These are phyloP conservation scores for Synanthedon formicaeformis DNA, from an alignment of 2,888 invertebrate genomes.

Conservation along the genomic window DNA sequence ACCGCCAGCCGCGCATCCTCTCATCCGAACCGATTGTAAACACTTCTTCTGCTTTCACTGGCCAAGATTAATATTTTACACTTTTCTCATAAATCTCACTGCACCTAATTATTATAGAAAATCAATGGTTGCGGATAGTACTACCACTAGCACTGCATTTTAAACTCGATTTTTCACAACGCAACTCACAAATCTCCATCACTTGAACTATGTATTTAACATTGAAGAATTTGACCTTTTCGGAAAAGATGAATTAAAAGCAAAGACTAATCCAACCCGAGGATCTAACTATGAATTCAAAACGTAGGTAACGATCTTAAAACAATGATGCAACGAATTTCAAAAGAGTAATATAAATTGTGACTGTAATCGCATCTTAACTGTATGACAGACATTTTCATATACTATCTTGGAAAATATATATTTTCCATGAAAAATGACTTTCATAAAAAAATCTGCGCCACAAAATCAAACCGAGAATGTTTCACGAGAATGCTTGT, in stretches of 20 bases:
- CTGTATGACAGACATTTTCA: neutral
- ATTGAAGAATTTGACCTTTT: constrained; percentile 18
- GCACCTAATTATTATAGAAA: constrained; percentile 10
- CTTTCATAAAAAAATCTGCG: neutral
- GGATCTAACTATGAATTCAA: no score
- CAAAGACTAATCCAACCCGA: no score
- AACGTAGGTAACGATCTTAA: no score
- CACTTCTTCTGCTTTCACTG: constrained; percentile 15
- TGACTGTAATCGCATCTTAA: no score
- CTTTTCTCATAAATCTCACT: constrained; percentile 8
- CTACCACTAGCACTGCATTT: constrained; percentile 17
- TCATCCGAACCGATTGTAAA: constrained; percentile 34
- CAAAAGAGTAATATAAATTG: no score
- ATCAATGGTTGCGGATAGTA: constrained; percentile 13
- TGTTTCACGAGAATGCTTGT: no score
- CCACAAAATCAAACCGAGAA: neutral
- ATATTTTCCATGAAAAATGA: neutral
- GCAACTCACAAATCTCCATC: constrained; percentile 38
- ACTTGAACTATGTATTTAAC: constrained; percentile 20
- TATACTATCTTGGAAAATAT: no score
- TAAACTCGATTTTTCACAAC: constrained; percentile 7
- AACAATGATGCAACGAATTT: no score
- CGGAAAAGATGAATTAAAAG: constrained; percentile 18
- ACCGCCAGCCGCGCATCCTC: constrained; percentile 53
- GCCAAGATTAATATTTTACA: constrained; percentile 7